Base-by-base conservation (phyloP, 2,113 vertebrate species). In the Ceratotherium simum region DNA sequence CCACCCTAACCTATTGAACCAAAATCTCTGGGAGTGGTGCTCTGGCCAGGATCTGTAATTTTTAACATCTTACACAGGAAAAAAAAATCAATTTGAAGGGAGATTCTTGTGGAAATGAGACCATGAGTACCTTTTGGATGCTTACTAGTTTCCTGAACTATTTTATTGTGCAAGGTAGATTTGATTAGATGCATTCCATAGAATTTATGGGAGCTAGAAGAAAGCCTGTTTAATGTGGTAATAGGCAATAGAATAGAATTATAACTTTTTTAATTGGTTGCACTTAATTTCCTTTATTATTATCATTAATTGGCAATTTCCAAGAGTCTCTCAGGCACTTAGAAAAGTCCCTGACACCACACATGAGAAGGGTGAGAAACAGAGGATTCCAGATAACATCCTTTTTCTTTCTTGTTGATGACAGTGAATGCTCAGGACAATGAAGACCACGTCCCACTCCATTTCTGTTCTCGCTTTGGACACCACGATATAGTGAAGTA, bases 361-460 rank as follows among this genome's bases (percentile, higher is more conserved):
- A 42, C 31, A 80, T 56, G 16, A 20, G 16, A 72, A 62, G 27
- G 8, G 4, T 58, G 48, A 91, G 56, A 78, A 67, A 67, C 5
- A 82, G 6, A 46, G 21, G 13, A 23, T 67, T 79, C 31, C 16
- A 81, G 80, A 31, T 88, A 62, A 88, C 25, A 2, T 21, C 27
- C 0, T 96, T 79, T 96, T 67, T 65, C 21, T 97, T 90, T 97
- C 88, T 72, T 78, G 25, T 12, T 69, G 16, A 87, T 1, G 82
- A 33, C 98, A 99, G 99, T 99, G 42, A 99, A 99, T 6, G 99
- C 99, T 73, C 99, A 99, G 96, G 99, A 99, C 98, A 99, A 99
- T 0, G 99, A 99, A 94, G 99, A 99, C 60, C 99, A 99, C 0
- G 99, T 99, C 2, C 99, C 99, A 16, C 99, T 99, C 39, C 99